Conservation (phyloP, 2,797 vertebrate genomes). For the Lindbergichthys nudifrons region DNA sequence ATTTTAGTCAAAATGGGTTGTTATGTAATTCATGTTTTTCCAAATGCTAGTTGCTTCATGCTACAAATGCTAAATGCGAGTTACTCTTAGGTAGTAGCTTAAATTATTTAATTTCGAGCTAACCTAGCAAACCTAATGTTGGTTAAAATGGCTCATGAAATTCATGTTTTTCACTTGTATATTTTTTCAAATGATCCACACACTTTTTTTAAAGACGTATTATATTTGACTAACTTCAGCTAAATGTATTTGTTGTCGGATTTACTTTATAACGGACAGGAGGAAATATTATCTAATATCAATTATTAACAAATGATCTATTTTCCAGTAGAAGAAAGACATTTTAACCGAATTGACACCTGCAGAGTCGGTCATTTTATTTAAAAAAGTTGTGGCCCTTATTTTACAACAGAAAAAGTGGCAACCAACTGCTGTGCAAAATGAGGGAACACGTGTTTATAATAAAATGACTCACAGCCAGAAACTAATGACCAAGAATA, state of each 20-base stretch:
- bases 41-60: too few species aligned
- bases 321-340: constrained; percentile 6
- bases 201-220: background rate
- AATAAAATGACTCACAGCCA: constrained; percentile 35
- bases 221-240: background rate
- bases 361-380: constrained; percentile 29
- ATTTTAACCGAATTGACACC: constrained; percentile 11
- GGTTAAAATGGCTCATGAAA: background rate
- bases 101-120: background rate
- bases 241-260: background rate
- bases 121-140: background rate
- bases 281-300: background rate
- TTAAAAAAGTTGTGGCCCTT: constrained; percentile 11
- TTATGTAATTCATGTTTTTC: too few species aligned
- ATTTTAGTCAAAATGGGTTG: background rate
- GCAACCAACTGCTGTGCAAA: constrained; percentile 46
- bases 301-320: background rate
- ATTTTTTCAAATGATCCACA: too few species aligned
- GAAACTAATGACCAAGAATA: constrained; percentile 35
- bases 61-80: background rate
- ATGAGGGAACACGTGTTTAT: constrained; percentile 44
- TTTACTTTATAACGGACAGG: background rate
- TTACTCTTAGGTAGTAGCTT: background rate
- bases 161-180: too few species aligned
- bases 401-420: constrained; percentile 5